Conservation (phyloP, 2,888 invertebrate genomes). For the Phyto melanocephala region DNA sequence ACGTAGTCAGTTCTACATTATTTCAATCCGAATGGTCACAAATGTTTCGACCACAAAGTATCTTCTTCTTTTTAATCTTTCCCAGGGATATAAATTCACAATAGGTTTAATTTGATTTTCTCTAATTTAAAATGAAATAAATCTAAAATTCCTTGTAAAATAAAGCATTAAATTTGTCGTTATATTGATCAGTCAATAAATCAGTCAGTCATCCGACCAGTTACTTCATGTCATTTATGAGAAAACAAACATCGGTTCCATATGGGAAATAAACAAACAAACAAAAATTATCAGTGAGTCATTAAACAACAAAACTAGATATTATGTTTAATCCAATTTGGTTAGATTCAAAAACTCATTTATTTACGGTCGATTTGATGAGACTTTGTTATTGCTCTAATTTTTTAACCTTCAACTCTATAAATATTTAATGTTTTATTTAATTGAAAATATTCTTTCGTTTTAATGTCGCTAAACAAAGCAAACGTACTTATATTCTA, state of each 20-base stretch:
- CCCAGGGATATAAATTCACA: constrained; percentile 32
- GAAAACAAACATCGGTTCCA: constrained; percentile 28
- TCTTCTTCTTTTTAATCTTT: neutral
- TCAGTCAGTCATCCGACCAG: neutral
- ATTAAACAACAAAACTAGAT: constrained; percentile 27
- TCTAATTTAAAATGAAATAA: neutral
- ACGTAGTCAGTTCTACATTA: no score
- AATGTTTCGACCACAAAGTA: neutral
- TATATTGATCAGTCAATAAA: neutral
- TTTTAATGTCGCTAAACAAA: no score
- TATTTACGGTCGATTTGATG: constrained; percentile 50
- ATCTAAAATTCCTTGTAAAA: constrained; percentile 28
- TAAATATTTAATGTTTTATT: no score
- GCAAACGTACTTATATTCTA: no score
- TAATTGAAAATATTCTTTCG: no score
- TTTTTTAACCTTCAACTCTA: neutral
- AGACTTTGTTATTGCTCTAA: constrained; percentile 3
- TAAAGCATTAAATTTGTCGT: neutral
- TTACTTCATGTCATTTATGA: constrained; percentile 9
- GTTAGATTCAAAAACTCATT: constrained; percentile 16
- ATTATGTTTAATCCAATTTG: constrained; percentile 37
- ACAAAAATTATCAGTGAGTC: neutral
- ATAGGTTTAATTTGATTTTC: neutral
- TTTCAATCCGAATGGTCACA: neutral
- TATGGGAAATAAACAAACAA: constrained; percentile 4